These are phyloP conservation scores for Burhinus bistriatus DNA, from an alignment of 2,113 vertebrate species.

Conservation along the genomic window DNA sequence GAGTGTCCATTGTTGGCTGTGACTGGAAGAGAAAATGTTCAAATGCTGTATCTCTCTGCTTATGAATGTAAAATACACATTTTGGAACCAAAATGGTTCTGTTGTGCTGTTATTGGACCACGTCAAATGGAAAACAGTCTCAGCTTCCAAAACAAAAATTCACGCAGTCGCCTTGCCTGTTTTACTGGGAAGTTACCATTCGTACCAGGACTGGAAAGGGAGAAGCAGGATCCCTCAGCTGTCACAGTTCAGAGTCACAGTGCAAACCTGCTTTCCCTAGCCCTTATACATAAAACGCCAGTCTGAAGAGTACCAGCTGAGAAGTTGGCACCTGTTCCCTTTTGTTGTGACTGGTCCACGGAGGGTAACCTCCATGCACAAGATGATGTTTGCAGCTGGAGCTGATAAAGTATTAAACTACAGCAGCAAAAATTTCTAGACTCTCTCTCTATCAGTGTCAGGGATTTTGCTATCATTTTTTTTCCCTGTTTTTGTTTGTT, in stretches of 20 bases:
- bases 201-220: neutral
- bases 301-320: neutral
- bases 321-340: rapidly evolving
- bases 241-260: neutral
- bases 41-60: neutral
- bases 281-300: neutral
- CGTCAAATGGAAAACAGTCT: neutral
- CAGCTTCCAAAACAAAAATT: neutral
- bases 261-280: neutral
- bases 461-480: neutral
- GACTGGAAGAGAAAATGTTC: neutral
- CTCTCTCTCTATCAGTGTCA: neutral
- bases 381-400: neutral
- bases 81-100: neutral
- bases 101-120: neutral
- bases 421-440: neutral
- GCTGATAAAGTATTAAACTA: neutral
- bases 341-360: neutral
- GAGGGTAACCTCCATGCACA: neutral
- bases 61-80: neutral
- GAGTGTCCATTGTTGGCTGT: too few species aligned
- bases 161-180: rapidly evolving
- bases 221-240: neutral
- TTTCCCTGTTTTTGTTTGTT: rapidly evolving
- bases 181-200: neutral